phyloP scores from a whole-genome alignment of 1,140 invertebrate genomes.

The Zaprionus vittiger region DNA sequence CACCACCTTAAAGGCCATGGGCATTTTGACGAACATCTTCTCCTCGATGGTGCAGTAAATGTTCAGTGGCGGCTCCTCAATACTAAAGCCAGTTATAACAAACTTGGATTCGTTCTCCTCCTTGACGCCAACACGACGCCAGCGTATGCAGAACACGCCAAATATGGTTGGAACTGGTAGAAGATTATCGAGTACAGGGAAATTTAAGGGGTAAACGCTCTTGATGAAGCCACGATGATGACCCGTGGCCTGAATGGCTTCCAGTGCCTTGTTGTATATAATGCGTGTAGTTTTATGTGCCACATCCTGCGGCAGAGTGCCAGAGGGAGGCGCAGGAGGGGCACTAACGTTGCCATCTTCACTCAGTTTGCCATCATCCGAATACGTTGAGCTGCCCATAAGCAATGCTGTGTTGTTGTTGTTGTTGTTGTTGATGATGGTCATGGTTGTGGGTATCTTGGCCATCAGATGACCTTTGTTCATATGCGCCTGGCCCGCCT shows the following conservation, averaged over 20 bases:
- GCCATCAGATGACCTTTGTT: conserved; percentile 66
- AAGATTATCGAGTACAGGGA: not conserved
- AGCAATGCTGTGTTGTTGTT: conserved; percentile 27
- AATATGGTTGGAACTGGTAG: conserved; percentile 45
- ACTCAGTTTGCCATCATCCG: conserved; percentile 67
- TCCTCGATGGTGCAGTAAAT: conserved; percentile 84
- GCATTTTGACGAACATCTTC: conserved; percentile 84
- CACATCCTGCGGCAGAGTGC: conserved; percentile 9
- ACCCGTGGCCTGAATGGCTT: conserved; percentile 74
- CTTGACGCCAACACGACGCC: conserved; percentile 70
- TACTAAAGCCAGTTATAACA: conserved; percentile 73
- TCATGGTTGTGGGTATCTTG: conserved; percentile 80
- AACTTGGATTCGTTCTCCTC: conserved; percentile 84
- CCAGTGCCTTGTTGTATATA: conserved; percentile 77
- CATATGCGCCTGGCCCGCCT: conserved; percentile 53
- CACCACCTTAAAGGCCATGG: conserved; percentile 80
- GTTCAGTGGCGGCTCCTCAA: conserved; percentile 79
- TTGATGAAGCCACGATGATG: conserved; percentile 81
- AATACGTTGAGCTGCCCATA: conserved; percentile 55
- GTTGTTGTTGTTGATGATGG: conserved; percentile 63
- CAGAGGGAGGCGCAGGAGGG: not conserved
- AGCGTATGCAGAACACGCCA: conserved; percentile 82
- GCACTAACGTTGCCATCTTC: conserved; percentile 8
- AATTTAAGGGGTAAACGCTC: conserved; percentile 57
- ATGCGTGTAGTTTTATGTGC: conserved; percentile 56